Evolutionary conservation across 2,888 invertebrate species (phyloP).

Genomic region (Cerastis leucographa): DNA sequence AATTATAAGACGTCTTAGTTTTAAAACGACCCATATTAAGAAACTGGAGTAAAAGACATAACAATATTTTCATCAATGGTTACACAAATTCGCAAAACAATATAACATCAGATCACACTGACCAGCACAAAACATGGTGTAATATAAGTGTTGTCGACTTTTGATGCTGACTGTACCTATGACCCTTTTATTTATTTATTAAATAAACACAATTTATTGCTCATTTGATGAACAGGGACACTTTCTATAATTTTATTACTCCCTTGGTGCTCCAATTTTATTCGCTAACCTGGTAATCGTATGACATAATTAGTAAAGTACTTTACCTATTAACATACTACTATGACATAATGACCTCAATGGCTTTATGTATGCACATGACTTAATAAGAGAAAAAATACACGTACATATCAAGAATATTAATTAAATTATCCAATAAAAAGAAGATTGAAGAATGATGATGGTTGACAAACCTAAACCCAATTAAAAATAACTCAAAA

Average conservation of each 20-base stretch:
- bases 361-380: neutral
- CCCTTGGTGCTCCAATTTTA: constrained; percentile 1
- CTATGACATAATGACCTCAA: constrained; percentile 1
- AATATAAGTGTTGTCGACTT: no score
- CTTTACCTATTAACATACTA: constrained; percentile 22
- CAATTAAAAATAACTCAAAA: neutral
- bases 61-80: no score
- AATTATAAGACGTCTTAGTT: no score
- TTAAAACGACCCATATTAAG: no score
- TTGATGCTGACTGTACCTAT: no score
- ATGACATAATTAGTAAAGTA: constrained; percentile 31
- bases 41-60: no score
- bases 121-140: no score
- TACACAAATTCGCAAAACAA: no score
- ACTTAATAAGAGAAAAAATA: neutral
- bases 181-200: neutral
- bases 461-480: neutral
- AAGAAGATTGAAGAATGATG: neutral
- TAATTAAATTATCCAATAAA: neutral
- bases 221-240: constrained; percentile 28
- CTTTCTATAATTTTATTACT: constrained; percentile 14
- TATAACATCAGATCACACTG: no score
- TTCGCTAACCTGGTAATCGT: neutral
- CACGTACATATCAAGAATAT: neutral
- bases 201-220: neutral